phyloP scores from a whole-genome alignment of 2,888 invertebrate genomes.

The Nemurella pictetii region DNA sequence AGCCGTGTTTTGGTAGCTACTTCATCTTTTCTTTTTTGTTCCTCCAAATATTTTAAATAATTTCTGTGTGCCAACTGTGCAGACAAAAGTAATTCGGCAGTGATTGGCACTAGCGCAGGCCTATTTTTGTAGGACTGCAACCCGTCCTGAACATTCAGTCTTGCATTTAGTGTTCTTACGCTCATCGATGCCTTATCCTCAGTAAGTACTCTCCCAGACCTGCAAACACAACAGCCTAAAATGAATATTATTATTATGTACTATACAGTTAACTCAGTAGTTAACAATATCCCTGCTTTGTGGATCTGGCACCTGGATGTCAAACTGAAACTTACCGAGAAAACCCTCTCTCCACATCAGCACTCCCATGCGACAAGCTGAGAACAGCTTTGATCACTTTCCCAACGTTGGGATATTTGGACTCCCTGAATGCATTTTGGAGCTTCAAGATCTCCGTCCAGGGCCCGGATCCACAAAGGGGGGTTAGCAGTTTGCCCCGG shows the following conservation, averaged over 20 bases:
- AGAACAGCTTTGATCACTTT: conserved; percentile 40
- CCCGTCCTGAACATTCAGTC: conserved; percentile 31
- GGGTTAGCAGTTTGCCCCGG: no score
- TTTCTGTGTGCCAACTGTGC: conserved; percentile 29
- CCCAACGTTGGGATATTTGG: conserved; percentile 35
- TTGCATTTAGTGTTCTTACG: conserved; percentile 40
- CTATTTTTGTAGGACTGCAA: conserved; percentile 26
- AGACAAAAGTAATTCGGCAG: conserved; percentile 28
- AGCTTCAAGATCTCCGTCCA: background rate
- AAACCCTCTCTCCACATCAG: conserved; percentile 41
- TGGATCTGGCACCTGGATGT: background rate
- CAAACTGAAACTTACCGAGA: background rate
- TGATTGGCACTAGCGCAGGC: conserved; percentile 33
- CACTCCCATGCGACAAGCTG: conserved; percentile 40
- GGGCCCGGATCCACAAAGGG: no score
- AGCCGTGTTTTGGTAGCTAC: background rate
- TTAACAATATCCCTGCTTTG: background rate
- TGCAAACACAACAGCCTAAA: background rate
- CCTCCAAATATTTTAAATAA: conserved; percentile 32
- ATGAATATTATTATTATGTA: background rate
- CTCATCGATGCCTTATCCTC: conserved; percentile 41
- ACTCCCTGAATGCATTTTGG: conserved; percentile 13
- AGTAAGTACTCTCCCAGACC: conserved; percentile 37
- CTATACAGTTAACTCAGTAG: no score
- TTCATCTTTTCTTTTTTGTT: conserved; percentile 22